Evolutionary conservation across 2,113 vertebrate species (phyloP), one percentile per base, ranked within the genome.

Genomic region (Bujurquina vittata): DNA sequence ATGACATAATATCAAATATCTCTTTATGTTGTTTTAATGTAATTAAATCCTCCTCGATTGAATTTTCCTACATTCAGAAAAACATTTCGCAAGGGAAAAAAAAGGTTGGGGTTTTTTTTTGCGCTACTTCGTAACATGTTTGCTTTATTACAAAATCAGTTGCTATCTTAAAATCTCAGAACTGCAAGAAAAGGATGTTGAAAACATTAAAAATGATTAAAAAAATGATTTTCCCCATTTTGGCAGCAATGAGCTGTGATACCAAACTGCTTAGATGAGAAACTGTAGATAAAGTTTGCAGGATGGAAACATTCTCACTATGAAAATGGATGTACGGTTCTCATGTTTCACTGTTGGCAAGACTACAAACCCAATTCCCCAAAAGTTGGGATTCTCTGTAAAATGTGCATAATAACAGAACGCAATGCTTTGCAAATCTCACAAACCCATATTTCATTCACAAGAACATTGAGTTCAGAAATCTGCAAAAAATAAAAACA

Each of bases 271-370:
- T 49, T 52, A 52, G 65, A 72, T 72, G 17, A 72, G 5, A 52
- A 72, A 72, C 43, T 72, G 65, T 52, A 52, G 65, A 69, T 49
- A 52, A 72, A 20, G 17, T 72, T 72, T 72, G 43, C 23, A 52
- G 65, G 65, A 72, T 46, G 3, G 65, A 52, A 10, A 10, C 17
- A 0, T 20, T 43, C 17, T 69, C 23, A 2, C 43, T 69, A 31
- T 72, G 65, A 69, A 69, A 46, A 69, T 69, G 5, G 18, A 49
- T 69, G 40, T 43, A 43, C 10, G 12, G 40, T 43, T 11, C 11
- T 11, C 11, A 15, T 46, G 10, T 31, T 52, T 52, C 15, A 29
- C 7, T 0, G 2, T 46, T 52, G 23, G 23, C 5, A 72, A 52
- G 49, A 52, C 65, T 20, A 26, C 43, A 49, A 20, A 69, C 40